Conservation (phyloP, 2,113 vertebrate species). For the Tricholaema leucomelas region DNA sequence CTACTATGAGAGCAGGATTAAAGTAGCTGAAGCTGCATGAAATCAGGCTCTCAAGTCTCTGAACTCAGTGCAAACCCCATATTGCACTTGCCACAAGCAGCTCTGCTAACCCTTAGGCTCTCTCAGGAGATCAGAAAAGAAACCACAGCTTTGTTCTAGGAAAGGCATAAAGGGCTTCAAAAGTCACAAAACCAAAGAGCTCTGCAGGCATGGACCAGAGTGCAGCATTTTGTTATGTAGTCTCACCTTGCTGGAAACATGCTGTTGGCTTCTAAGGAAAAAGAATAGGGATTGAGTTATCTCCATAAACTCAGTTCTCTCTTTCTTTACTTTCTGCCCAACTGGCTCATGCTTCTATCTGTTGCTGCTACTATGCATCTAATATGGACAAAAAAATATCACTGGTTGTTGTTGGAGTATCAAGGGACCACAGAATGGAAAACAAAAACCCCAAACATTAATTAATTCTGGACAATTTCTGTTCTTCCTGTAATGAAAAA, state of each 20-base stretch:
- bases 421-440: neutral
- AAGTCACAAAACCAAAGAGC: constrained; percentile 28
- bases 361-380: neutral
- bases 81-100: neutral
- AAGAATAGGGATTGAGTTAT: neutral
- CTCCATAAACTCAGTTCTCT: neutral
- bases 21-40: neutral
- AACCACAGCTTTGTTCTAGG: neutral
- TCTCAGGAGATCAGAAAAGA: constrained; percentile 23
- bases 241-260: constrained; percentile 1
- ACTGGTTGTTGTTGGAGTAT: neutral
- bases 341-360: neutral
- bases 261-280: neutral
- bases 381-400: neutral
- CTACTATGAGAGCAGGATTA: neutral
- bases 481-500: constrained; percentile 37
- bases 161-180: neutral
- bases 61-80: neutral
- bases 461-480: constrained; percentile 20
- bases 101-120: neutral
- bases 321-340: constrained; percentile 5
- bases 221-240: constrained; percentile 35
- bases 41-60: neutral
- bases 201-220: constrained; percentile 21
- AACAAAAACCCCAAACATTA: neutral